Conservation (phyloP, 2,888 invertebrate species). For the Empis stercorea region DNA sequence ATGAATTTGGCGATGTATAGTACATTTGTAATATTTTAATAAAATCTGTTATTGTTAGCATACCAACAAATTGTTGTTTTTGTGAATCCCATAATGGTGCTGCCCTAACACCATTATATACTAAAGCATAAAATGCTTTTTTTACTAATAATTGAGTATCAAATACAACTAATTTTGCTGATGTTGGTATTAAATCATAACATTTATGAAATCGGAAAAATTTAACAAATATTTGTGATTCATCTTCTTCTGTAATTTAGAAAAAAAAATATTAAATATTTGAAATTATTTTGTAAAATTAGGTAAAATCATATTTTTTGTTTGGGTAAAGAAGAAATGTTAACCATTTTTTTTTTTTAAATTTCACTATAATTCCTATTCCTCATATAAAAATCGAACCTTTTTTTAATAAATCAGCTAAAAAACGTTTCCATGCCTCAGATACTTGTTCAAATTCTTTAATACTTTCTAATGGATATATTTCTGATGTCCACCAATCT, state of each 20-base stretch:
- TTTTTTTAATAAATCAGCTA: slow-evolving; percentile 56
- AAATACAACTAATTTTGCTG: slow-evolving; percentile 97
- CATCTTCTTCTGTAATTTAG: slow-evolving; percentile 74
- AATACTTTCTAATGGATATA: slow-evolving; percentile 71
- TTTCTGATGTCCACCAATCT: slow-evolving; percentile 34
- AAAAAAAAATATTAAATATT: slow-evolving; percentile 30
- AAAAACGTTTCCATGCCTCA: slow-evolving; percentile 62
- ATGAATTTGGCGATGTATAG: slow-evolving; percentile 83
- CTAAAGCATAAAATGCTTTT: slow-evolving; percentile 98
- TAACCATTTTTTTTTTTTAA: too few relatives aligned
- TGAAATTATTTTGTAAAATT: not conserved
- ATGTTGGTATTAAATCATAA: slow-evolving; percentile 98
- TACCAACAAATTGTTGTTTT: slow-evolving; percentile 88
- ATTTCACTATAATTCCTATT: not conserved
- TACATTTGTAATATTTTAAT: slow-evolving; percentile 97
- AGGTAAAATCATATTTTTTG: slow-evolving; percentile 1
- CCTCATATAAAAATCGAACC: slow-evolving; percentile 38
- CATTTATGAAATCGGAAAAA: slow-evolving; percentile 99
- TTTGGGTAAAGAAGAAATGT: too few relatives aligned
- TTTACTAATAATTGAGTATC: slow-evolving; percentile 96
- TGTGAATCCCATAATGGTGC: slow-evolving; percentile 95
- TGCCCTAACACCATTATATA: slow-evolving; percentile 96
- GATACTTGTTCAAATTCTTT: slow-evolving; percentile 76
- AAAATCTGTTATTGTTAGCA: slow-evolving; percentile 99
- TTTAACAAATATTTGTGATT: slow-evolving; percentile 93